These are phyloP conservation scores for Pachymerium ferrugineum DNA, from an alignment of 2,888 invertebrate genomes.

Conservation along the genomic window DNA sequence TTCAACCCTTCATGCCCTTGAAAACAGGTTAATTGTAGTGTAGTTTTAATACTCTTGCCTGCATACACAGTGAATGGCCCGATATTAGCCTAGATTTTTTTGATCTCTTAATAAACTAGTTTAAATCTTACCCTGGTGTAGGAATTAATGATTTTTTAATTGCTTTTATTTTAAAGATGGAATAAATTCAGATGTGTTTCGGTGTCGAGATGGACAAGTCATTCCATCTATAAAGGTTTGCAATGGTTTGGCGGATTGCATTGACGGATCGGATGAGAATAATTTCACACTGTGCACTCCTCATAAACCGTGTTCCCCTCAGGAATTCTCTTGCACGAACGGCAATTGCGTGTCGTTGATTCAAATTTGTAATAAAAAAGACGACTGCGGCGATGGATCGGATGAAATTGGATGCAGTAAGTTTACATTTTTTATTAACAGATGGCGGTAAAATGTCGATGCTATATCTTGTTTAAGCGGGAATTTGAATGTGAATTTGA, in stretches of 20 bases:
- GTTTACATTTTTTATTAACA: conserved; percentile 43
- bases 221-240: conserved; percentile 52
- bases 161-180: not conserved
- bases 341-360: conserved; percentile 71
- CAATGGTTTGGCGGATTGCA: conserved; percentile 87
- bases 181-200: not conserved
- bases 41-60: conserved; percentile 6
- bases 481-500: not conserved
- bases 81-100: conserved; percentile 3
- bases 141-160: not conserved
- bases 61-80: not conserved
- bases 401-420: conserved; percentile 84
- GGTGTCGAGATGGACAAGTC: conserved; percentile 24
- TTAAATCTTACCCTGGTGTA: not conserved
- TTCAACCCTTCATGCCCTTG: conserved; percentile 8
- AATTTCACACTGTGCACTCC: conserved; percentile 77
- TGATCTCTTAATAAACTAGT: not conserved
- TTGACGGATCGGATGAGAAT: conserved; percentile 91
- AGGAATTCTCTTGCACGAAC: conserved; percentile 83
- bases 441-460: no score
- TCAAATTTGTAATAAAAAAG: conserved; percentile 78
- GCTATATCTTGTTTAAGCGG: no score
- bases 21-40: conserved; percentile 8
- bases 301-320: conserved; percentile 51
- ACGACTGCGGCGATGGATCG: conserved; percentile 83